These are phyloP conservation scores for Bothrops jararaca DNA, from an alignment of 2,113 vertebrate genomes.

Conservation along the genomic window DNA sequence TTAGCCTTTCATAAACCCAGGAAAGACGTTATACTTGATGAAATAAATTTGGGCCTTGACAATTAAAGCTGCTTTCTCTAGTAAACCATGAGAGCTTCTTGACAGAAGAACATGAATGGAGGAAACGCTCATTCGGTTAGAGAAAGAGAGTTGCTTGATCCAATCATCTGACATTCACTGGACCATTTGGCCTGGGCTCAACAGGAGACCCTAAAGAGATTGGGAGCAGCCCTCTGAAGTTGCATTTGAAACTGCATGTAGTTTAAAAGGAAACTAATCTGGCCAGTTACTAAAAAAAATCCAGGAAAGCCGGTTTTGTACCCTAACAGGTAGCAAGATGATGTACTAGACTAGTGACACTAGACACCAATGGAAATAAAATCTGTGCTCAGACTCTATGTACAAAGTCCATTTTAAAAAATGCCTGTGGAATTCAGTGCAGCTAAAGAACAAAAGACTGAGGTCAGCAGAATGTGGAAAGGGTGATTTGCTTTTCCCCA, in stretches of 20 bases:
- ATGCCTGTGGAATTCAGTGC: not conserved
- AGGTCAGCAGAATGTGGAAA: not conserved
- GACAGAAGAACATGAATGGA: not conserved
- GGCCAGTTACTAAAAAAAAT: not conserved
- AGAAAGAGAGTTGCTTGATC: not conserved
- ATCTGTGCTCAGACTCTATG: not conserved
- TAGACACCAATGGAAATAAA: not conserved
- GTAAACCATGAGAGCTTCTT: not conserved
- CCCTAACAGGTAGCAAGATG: not conserved
- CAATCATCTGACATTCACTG: not conserved
- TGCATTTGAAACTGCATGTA: not conserved
- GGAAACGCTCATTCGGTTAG: not conserved
- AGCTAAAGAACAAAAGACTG: not conserved
- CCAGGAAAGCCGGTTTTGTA: not conserved
- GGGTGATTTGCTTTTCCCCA: not conserved
- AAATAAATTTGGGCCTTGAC: not conserved
- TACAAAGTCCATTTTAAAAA: not conserved
- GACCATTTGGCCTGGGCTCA: not conserved
- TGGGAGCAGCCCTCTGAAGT: not conserved
- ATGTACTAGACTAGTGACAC: not conserved
- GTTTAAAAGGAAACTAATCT: not conserved
- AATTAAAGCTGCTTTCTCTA: not conserved
- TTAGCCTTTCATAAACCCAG: not conserved
- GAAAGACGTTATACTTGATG: not conserved
- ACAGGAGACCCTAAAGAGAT: not conserved